Base-by-base conservation (phyloP, 2,888 invertebrate species). In the Philaethria dido region DNA sequence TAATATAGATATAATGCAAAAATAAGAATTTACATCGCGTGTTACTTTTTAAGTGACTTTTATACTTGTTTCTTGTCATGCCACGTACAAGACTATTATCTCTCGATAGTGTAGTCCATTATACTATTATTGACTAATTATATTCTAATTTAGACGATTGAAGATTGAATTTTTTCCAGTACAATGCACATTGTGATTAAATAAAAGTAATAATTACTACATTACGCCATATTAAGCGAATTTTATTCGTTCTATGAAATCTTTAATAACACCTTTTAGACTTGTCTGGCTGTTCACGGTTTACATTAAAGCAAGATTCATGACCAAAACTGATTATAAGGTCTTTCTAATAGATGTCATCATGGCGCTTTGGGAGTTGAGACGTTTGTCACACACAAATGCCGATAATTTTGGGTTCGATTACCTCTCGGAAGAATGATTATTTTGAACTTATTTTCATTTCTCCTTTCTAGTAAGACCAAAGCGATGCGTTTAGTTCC, bases 51-150 rank as follows among this genome's bases (percentile, higher is more conserved):
- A 16, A 52, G 11, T 52, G 52, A 16, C 50, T 52, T 52, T 29
- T 33, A 52, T 18, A 16, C 29, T 52, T 13, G 16, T 33, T 52
- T 52, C 29, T 5, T 33, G 18, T 52, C 33, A 52, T 52, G 52
- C 52, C 5, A 33, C 16, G 9, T 29, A 11, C 16, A 29, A 29
- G 29, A 52, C 29, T 16, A 25, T 52, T 52, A 52, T 52, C 11
- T 52, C 52, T 52, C 11, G 29, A 33, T 13, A 11, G 3, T 29
- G 8, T 3, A n/a, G 11, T 3, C 16, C 52, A 8, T 52, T 52
- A 33, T n/a, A 4, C 11, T 29, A 52, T 52, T 33, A 52, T 3
- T 13, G 33, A 33, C 11, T 52, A 52, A 52, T 52, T 52, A 52
- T 29, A 29, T 29, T 33, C 18, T 18, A 16, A 52, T 52, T 52